These are phyloP conservation scores for Narcine bancroftii DNA, from an alignment of 2,113 vertebrate species.

Conservation along the genomic window DNA sequence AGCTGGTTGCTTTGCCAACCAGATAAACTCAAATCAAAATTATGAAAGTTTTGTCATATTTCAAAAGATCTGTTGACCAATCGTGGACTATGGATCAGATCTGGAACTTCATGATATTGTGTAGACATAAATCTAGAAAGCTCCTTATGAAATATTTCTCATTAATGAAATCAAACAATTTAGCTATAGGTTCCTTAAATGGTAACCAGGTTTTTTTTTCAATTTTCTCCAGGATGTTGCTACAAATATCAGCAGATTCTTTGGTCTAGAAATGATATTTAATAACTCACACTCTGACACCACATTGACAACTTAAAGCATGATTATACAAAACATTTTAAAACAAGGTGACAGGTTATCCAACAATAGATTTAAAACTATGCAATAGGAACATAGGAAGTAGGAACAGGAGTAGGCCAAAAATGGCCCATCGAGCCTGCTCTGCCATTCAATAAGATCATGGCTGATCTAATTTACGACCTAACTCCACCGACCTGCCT, in stretches of 20 bases:
- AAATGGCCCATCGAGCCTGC: too few relatives aligned
- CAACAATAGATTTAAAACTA: background rate
- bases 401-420: too few relatives aligned
- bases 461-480: too few relatives aligned
- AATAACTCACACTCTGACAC: background rate
- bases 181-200: background rate
- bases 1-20: slow-evolving; percentile 2
- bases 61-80: slow-evolving; percentile 19
- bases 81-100: background rate
- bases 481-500: too few relatives aligned
- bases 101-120: slow-evolving; percentile 3
- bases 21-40: slow-evolving; percentile 16
- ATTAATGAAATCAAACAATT: background rate
- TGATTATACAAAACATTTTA: background rate
- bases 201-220: background rate
- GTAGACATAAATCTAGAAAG: background rate
- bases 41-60: slow-evolving; percentile 1
- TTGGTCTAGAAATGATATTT: background rate
- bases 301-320: background rate
- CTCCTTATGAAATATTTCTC: background rate
- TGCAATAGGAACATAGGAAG: too few relatives aligned
- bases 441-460: too few relatives aligned
- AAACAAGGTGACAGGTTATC: background rate
- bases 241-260: background rate
- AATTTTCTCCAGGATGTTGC: background rate